A percentile compares a stretch with the other conserved stretches of the same genome.
These are phyloP conservation scores for Nasua narica DNA, from an alignment of 2,797 vertebrate species.

Conservation along the genomic window DNA sequence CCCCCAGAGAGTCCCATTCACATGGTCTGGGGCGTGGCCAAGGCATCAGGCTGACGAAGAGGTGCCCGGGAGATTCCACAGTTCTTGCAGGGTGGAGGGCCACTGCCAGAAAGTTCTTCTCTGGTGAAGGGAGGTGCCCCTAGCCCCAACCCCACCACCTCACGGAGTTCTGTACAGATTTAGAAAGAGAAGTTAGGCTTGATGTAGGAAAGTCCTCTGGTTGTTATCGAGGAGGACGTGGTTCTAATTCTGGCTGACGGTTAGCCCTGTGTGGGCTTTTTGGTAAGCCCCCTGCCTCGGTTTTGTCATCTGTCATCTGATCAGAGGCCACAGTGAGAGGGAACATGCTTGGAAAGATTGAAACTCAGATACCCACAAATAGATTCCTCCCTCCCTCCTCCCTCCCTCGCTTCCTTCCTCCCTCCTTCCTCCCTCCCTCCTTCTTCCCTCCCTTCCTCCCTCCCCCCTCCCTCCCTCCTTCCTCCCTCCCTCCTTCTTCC, in stretches of 20 bases:
- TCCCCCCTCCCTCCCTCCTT: no score
- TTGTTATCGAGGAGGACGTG: neutral
- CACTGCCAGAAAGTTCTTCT: neutral
- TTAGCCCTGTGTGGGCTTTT: neutral
- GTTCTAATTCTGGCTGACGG: neutral
- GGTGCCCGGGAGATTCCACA: neutral
- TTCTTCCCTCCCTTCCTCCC: neutral
- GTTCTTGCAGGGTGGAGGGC: neutral
- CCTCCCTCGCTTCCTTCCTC: neutral
- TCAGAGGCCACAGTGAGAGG: neutral
- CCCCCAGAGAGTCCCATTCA: neutral
- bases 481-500: neutral
- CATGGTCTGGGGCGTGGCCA: neutral
- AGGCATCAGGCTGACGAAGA: neutral
- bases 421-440: neutral
- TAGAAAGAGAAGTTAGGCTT: neutral
- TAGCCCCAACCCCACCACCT: neutral
- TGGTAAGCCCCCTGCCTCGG: neutral
- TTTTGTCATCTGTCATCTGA: neutral
- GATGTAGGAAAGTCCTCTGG: neutral
- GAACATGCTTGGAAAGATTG: neutral
- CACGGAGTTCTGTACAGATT: neutral
- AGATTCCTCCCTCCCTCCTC: no score
- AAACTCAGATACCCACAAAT: fast-evolving
- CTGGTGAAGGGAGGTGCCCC: neutral